Percentiles rank a stretch among this genome's conserved stretches.
Evolutionary conservation across 2,888 invertebrate species (phyloP).

Genomic region (Dryobotodes eremita): DNA sequence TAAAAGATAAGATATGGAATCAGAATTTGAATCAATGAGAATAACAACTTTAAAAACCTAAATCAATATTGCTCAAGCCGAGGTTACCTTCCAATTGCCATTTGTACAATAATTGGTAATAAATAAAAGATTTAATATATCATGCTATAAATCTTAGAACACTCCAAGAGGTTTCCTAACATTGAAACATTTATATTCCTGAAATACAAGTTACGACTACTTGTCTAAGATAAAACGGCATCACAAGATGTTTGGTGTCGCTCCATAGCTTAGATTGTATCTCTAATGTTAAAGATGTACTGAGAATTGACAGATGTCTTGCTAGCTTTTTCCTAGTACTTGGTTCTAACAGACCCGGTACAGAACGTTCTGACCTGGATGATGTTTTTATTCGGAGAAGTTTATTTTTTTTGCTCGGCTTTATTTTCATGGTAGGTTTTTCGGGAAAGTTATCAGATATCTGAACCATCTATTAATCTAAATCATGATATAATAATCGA

Average conservation of each 20-base stretch:
- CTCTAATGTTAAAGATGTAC: constrained; percentile 69
- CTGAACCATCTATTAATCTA: neutral
- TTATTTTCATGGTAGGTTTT: neutral
- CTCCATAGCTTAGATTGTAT: constrained; percentile 71
- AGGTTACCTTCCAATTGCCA: constrained; percentile 1
- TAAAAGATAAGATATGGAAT: constrained; percentile 35
- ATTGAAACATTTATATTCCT: constrained; percentile 69
- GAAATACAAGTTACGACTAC: constrained; percentile 73
- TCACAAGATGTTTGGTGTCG: constrained; percentile 52
- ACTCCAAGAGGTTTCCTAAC: constrained; percentile 24
- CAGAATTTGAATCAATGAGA: constrained; percentile 15
- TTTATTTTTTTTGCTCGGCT: neutral
- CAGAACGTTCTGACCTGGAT: constrained; percentile 15
- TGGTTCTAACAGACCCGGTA: constrained; percentile 22
- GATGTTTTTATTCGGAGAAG: constrained; percentile 46
- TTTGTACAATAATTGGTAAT: neutral
- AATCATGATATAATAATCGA: neutral
- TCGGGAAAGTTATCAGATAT: neutral
- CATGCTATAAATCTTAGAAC: constrained; percentile 19
- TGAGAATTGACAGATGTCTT: constrained; percentile 73
- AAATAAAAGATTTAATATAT: neutral
- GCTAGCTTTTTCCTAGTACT: constrained; percentile 56
- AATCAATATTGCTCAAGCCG: neutral
- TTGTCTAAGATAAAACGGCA: constrained; percentile 61
- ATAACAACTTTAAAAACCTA: neutral